Percentiles rank a stretch among this genome's conserved stretches.
Evolutionary conservation across 2,888 invertebrate species (phyloP).

Genomic region (Palloptera scutellata): DNA sequence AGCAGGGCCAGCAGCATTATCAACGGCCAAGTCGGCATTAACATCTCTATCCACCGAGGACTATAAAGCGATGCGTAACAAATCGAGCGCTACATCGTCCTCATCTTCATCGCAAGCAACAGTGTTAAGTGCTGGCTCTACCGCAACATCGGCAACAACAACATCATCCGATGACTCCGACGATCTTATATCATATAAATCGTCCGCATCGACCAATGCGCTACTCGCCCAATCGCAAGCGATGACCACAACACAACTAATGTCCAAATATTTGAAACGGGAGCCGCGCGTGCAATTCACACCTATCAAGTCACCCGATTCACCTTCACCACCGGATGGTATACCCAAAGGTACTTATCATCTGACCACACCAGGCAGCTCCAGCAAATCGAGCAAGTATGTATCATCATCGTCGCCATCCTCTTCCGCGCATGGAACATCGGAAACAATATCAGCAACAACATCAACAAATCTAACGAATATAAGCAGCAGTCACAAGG

Average conservation of each 20-base stretch:
- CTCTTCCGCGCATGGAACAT: constrained; percentile 33
- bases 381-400: constrained; percentile 42
- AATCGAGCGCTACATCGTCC: constrained; percentile 59
- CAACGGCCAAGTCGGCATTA: constrained; percentile 43
- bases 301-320: constrained; percentile 60
- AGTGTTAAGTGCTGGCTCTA: constrained; percentile 57
- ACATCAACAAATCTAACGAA: constrained; percentile 34
- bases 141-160: constrained; percentile 59
- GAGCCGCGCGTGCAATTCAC: constrained; percentile 62
- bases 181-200: constrained; percentile 60
- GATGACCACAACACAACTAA: constrained; percentile 62
- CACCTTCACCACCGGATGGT: constrained; percentile 58
- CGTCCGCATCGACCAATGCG: constrained; percentile 61
- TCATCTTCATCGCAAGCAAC: constrained; percentile 61
- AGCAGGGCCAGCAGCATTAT: constrained; percentile 40
- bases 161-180: constrained; percentile 61
- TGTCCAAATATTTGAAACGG: constrained; percentile 62
- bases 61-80: constrained; percentile 58
- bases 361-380: constrained; percentile 41
- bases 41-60: constrained; percentile 51
- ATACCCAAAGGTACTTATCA: constrained; percentile 60
- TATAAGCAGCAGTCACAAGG: constrained; percentile 44
- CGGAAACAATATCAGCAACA: constrained; percentile 35
- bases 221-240: constrained; percentile 62
- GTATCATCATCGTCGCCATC: constrained; percentile 43